These are phyloP conservation scores for Atta texana DNA, from an alignment of 1,140 invertebrate genomes.

Conservation along the genomic window DNA sequence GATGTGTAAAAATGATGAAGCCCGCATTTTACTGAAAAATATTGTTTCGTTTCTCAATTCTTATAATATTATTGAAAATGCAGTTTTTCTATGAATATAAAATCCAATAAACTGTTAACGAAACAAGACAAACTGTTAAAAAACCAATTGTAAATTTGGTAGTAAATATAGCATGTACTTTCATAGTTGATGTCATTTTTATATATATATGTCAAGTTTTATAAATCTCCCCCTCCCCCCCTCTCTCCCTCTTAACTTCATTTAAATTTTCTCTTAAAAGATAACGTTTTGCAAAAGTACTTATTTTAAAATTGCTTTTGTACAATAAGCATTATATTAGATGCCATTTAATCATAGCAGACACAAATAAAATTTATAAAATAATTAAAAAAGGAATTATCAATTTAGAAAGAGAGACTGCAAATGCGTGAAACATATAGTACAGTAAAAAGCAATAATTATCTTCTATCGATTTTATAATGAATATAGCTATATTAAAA, in stretches of 20 bases:
- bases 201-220: constrained; percentile 22
- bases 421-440: background rate
- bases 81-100: background rate
- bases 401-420: background rate
- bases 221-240: background rate
- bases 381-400: constrained; percentile 2
- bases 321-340: constrained; percentile 59
- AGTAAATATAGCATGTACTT: constrained; percentile 32
- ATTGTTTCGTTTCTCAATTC: constrained; percentile 65
- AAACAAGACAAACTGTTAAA: constrained; percentile 5
- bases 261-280: constrained; percentile 67
- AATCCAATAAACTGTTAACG: background rate
- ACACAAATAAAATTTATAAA: constrained; percentile 37
- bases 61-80: constrained; percentile 54
- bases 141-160: constrained; percentile 5
- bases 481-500: constrained; percentile 49
- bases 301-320: constrained; percentile 36
- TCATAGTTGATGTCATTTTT: background rate
- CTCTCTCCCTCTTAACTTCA: constrained; percentile 21
- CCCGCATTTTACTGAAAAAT: constrained; percentile 71
- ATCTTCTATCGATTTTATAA: constrained; percentile 31
- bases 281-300: constrained; percentile 47
- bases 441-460: constrained; percentile 29
- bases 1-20: constrained; percentile 74
- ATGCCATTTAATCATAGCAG: constrained; percentile 27